A percentile compares a stretch with the other conserved stretches of the same genome.
Evolutionary conservation across 2,797 vertebrate genomes (phyloP).

Genomic region (Rhinophrynus dorsalis): DNA sequence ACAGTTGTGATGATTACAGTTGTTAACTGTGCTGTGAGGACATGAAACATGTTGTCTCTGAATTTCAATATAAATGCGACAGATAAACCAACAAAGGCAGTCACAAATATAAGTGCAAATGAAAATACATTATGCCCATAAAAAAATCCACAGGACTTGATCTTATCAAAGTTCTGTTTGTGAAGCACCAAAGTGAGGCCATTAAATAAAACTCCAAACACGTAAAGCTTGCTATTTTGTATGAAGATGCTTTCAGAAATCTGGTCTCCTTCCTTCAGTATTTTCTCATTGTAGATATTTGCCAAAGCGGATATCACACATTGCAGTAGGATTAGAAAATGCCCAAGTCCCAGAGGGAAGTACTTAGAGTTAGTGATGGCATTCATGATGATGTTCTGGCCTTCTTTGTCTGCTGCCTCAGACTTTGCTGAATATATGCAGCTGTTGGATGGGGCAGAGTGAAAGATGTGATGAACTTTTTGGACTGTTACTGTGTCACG

Average conservation of each 20-base stretch:
- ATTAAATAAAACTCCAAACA: conserved; percentile 90
- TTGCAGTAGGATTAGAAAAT: conserved; percentile 87
- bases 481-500: conserved; percentile 71
- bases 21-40: conserved; percentile 91
- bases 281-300: conserved; percentile 99
- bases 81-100: conserved; percentile 86
- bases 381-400: conserved; percentile 53
- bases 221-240: conserved; percentile 94
- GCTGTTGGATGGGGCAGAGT: conserved; percentile 81
- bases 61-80: conserved; percentile 98
- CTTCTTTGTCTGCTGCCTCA: conserved; percentile 63
- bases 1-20: conserved; percentile 87
- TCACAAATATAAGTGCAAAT: conserved; percentile 83
- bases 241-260: conserved; percentile 89
- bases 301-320: conserved; percentile 93
- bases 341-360: conserved; percentile 81
- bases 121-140: conserved; percentile 94
- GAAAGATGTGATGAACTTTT: conserved; percentile 73
- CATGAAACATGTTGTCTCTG: conserved; percentile 98
- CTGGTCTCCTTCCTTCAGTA: conserved; percentile 90
- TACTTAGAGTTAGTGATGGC: conserved; percentile 62
- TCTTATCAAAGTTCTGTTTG: conserved; percentile 74
- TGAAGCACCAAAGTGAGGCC: conserved; percentile 79
- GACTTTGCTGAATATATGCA: conserved; percentile 77
- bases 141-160: conserved; percentile 84